Base-by-base conservation (phyloP, 2,797 vertebrate genomes). In the Sphenopsis melanotis region DNA sequence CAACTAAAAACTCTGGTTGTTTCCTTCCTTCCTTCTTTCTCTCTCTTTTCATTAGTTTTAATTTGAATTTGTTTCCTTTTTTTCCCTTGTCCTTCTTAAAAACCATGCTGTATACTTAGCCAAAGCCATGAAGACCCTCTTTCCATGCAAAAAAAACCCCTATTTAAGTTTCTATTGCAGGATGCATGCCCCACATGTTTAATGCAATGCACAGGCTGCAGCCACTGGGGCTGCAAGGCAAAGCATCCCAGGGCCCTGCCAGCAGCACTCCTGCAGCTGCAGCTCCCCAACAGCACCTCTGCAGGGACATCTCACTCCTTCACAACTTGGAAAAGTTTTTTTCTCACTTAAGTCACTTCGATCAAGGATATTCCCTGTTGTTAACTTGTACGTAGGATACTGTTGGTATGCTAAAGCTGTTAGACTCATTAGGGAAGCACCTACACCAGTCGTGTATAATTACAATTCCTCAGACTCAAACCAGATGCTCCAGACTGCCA, bases 1-100 rank as follows among this genome's bases (percentile, higher is more conserved):
- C 86, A 87, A 29, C 64, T 81, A 87, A 83, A 91, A 96, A 88
- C 75, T 88, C 70, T 41, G 56, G 16, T 60, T 86, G 52, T 77
- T 87, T 63, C 47, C 56, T 94, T 89, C 49, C 77, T 93, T 87
- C 71, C 46, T 86, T 84, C 39, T 49, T 46, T 86, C 50, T 57
- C 15, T 53, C 17, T 64, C 20, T 20, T 69, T 78, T 64, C 34
- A 36, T 10, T 47, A 42, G 22, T 36, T 36, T 46, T 52, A 39
- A 27, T 65, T 78, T 61, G 27, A 32, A 52, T 77, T 83, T 60
- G 4, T 27, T 64, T 30, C 15, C 5, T 16, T 53, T 21, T 44
- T 19, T 21, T 1, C 17, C 47, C 11, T 23, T 6, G 26, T 17
- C 15, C 22, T 39, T 53, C 61, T 81, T 87, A 50, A 64, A 89